A percentile compares a stretch with the other conserved stretches of the same genome.
Conservation (phyloP, 2,888 invertebrate species). For the Drosophila neonasuta region DNA sequence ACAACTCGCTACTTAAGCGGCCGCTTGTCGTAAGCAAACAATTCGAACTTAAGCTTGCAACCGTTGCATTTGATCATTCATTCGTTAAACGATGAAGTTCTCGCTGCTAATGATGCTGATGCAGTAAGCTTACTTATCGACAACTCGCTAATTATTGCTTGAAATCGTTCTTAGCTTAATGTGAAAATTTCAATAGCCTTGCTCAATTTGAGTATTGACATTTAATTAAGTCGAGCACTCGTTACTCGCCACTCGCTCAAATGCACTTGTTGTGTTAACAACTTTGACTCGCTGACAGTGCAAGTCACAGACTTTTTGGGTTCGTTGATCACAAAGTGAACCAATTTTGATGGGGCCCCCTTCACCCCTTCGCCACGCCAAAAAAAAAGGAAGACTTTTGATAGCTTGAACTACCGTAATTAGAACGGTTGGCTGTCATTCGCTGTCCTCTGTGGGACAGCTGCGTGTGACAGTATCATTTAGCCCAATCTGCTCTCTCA, state of each 20-base stretch:
- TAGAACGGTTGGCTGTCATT: conserved; percentile 36
- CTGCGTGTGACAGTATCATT: conserved; percentile 19
- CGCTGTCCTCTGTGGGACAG: conserved; percentile 10
- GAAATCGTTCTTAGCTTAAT: too few relatives aligned
- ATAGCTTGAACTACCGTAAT: conserved; percentile 33
- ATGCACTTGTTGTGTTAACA: not conserved
- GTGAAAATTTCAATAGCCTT: not conserved
- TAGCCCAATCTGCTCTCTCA: not conserved
- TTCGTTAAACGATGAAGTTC: too few relatives aligned
- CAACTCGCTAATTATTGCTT: too few relatives aligned
- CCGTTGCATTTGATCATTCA: too few relatives aligned
- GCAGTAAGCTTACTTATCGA: too few relatives aligned
- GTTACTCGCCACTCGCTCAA: not conserved
- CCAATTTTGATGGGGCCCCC: conserved; percentile 27
- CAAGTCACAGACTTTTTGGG: conserved; percentile 6
- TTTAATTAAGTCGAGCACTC: not conserved
- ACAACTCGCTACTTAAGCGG: too few relatives aligned
- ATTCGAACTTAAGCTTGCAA: too few relatives aligned
- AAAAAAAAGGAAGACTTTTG: conserved; percentile 13
- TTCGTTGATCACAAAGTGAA: conserved; percentile 42
- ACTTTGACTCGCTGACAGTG: not conserved
- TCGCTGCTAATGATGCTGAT: too few relatives aligned
- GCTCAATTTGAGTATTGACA: not conserved
- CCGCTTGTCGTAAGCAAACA: too few relatives aligned
- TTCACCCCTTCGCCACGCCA: too few relatives aligned